phyloP scores from a whole-genome alignment of 2,797 vertebrate species.

The Capromys pilorides region DNA sequence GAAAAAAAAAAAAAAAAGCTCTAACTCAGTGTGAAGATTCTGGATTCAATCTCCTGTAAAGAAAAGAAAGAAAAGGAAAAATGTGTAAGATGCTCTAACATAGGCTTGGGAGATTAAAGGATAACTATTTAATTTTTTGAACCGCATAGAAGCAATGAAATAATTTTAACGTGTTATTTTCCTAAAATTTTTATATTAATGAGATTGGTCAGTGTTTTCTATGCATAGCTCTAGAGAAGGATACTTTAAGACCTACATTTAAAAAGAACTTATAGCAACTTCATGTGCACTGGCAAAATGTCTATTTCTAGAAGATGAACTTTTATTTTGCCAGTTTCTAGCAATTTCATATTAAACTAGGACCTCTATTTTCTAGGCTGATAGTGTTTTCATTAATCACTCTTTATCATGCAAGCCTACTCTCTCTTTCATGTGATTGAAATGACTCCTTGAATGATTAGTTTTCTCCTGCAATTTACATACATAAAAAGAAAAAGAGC shows the following conservation, averaged over 20 bases:
- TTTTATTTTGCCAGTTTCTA: constrained; percentile 34
- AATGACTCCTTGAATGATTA: constrained; percentile 49
- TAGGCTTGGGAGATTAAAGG: not conserved
- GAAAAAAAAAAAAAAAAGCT: not conserved
- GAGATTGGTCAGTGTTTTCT: not conserved
- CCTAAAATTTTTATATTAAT: not conserved
- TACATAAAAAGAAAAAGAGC: not conserved
- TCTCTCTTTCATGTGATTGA: constrained; percentile 43
- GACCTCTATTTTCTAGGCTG: constrained; percentile 8
- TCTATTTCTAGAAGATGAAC: not conserved
- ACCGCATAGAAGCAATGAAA: not conserved
- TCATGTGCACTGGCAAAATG: not conserved
- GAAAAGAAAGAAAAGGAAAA: not conserved
- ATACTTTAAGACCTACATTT: not conserved
- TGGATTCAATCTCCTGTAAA: not conserved
- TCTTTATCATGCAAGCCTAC: constrained; percentile 37
- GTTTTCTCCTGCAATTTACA: constrained; percentile 36
- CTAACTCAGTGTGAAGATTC: not conserved
- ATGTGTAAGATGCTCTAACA: not conserved
- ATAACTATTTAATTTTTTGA: not conserved
- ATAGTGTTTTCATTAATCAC: constrained; percentile 44
- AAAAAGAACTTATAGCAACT: not conserved
- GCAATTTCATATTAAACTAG: constrained; percentile 37
- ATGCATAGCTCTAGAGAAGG: not conserved
- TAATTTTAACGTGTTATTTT: not conserved